These are phyloP conservation scores for Akabosia matsudoensis DNA, from an alignment of 1,140 invertebrate genomes.

Conservation along the genomic window DNA sequence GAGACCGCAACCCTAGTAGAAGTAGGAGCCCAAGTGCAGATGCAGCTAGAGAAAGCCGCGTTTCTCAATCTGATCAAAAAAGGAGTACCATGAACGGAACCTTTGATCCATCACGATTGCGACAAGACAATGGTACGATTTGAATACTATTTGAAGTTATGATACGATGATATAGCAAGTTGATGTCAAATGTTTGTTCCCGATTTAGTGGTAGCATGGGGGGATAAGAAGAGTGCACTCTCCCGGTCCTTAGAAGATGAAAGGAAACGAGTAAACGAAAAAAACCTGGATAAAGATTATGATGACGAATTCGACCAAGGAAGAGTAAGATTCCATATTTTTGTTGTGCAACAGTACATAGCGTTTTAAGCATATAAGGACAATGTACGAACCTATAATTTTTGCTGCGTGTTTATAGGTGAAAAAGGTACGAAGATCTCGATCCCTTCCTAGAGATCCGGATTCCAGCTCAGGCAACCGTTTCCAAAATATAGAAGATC, in stretches of 20 bases:
- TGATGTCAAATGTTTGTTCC: neutral
- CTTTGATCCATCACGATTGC: neutral
- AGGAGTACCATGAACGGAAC: neutral
- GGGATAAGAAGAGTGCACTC: conserved; percentile 16
- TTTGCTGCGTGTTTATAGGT: neutral
- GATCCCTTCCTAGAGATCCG: conserved; percentile 7
- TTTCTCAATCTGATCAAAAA: too few relatives aligned
- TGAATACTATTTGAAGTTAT: neutral
- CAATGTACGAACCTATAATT: neutral
- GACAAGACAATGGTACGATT: neutral
- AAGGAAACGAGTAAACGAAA: conserved; percentile 18
- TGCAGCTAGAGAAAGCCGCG: neutral
- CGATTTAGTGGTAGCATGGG: conserved; percentile 30
- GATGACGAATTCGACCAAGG: conserved; percentile 42
- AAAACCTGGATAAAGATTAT: conserved; percentile 26
- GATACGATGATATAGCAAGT: too few relatives aligned
- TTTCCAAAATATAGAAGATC: neutral
- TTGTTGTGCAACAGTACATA: neutral
- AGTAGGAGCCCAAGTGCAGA: neutral
- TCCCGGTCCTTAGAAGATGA: conserved; percentile 26
- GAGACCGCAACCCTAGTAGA: conserved; percentile 6
- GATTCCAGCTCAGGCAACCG: neutral
- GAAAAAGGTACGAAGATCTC: neutral
- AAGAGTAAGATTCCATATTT: conserved; percentile 21
- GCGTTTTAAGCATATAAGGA: neutral